Percentiles rank a stretch among this genome's conserved stretches.
Evolutionary conservation across 2,113 vertebrate species (phyloP).

Genomic region (Lepus europaeus): DNA sequence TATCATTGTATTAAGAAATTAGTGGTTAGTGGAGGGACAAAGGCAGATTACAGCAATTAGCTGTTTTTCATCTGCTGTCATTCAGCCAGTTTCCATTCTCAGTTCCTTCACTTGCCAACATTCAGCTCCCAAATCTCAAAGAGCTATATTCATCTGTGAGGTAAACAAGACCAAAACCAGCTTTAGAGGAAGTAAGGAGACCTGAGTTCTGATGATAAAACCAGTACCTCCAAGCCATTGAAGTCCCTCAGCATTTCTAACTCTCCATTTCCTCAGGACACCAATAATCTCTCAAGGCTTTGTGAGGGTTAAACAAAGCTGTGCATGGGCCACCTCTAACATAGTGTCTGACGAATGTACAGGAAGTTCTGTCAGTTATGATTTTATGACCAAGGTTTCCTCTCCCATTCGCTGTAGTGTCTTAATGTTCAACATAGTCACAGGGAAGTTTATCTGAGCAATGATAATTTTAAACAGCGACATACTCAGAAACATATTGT

Average conservation of each 20-base stretch:
- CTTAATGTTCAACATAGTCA: background rate
- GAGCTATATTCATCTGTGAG: background rate
- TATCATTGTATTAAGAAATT: constrained; percentile 23
- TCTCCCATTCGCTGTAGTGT: background rate
- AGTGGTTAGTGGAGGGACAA: background rate
- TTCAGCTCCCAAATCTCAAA: background rate
- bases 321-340: background rate
- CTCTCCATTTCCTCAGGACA: background rate
- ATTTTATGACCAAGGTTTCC: background rate
- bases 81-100: background rate
- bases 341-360: background rate
- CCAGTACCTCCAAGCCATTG: background rate
- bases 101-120: background rate
- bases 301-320: background rate
- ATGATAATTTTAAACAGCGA: background rate
- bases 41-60: background rate
- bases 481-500: background rate
- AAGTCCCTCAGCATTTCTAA: constrained; percentile 35
- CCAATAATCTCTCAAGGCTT: background rate
- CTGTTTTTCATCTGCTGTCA: background rate
- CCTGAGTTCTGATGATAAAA: constrained; percentile 10
- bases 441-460: background rate
- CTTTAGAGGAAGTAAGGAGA: constrained; percentile 8
- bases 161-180: background rate
- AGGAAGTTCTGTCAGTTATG: background rate